Evolutionary conservation across 2,888 invertebrate genomes (phyloP).

Genomic region (Chrysotoxum bicinctum): DNA sequence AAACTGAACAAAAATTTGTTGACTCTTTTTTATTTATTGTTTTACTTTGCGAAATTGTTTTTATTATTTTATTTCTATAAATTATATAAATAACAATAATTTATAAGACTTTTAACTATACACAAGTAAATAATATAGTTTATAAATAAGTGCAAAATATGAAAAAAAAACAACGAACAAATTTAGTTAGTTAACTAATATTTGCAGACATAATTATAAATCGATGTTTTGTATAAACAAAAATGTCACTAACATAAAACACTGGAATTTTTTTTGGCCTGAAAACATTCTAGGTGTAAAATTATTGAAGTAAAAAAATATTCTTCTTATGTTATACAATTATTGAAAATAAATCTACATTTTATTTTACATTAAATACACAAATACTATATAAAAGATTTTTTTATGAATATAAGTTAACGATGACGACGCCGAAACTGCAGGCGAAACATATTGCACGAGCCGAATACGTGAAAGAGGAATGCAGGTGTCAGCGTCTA

Average conservation of each 20-base stretch:
- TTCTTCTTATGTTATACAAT: conserved; percentile 57
- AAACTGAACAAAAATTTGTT: conserved; percentile 7
- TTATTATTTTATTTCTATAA: conserved; percentile 59
- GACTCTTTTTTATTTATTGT: conserved; percentile 56
- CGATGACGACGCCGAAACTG: no score
- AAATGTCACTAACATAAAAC: conserved; percentile 41
- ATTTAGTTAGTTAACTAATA: conserved; percentile 8
- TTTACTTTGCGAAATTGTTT: conserved; percentile 61
- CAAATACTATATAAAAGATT: neutral
- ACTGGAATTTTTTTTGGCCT: conserved; percentile 55
- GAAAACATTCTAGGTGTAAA: conserved; percentile 57
- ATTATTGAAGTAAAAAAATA: neutral
- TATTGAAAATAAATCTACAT: conserved; percentile 54
- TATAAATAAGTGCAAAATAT: conserved; percentile 16
- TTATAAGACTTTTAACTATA: conserved; percentile 33
- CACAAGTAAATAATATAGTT: conserved; percentile 33
- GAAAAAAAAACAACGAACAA: conserved; percentile 50
- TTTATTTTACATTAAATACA: conserved; percentile 33
- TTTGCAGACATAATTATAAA: neutral
- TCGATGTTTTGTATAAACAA: conserved; percentile 41
- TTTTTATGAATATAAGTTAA: no score
- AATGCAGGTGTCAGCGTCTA: no score
- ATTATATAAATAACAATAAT: conserved; percentile 50
- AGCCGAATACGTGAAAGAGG: no score
- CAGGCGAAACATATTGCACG: no score